Evolutionary conservation across 2,888 invertebrate species (phyloP).

Genomic region (Orchestes rusci): DNA sequence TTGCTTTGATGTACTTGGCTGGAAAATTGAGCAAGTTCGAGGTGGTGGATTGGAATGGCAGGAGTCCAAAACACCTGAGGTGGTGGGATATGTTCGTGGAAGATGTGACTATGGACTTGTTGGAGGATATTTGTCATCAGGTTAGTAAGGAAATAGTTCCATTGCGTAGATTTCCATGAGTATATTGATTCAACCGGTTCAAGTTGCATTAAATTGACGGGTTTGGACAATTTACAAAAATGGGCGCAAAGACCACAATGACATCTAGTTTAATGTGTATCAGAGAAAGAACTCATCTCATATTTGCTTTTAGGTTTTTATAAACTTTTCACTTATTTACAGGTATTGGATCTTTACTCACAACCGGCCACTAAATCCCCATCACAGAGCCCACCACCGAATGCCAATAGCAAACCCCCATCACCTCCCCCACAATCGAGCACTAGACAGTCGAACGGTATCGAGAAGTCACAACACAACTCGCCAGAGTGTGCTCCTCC

Average conservation of each 20-base stretch:
- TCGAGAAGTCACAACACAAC: slow-evolving; percentile 43
- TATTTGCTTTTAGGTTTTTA: too few relatives aligned
- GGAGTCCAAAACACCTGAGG: slow-evolving; percentile 64
- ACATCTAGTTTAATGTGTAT: too few relatives aligned
- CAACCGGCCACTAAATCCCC: slow-evolving; percentile 45
- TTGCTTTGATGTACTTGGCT: slow-evolving; percentile 94
- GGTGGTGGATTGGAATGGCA: slow-evolving; percentile 85
- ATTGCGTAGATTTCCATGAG: too few relatives aligned
- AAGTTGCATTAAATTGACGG: too few relatives aligned
- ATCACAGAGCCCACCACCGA: slow-evolving; percentile 59
- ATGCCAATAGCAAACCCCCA: slow-evolving; percentile 26
- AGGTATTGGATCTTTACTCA: slow-evolving; percentile 76
- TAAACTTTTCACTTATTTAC: too few relatives aligned
- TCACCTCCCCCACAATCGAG: slow-evolving; percentile 27
- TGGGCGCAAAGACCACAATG: too few relatives aligned
- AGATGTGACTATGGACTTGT: slow-evolving; percentile 85
- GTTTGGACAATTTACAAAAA: too few relatives aligned
- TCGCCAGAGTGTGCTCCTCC: slow-evolving; percentile 28
- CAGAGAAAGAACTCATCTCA: too few relatives aligned
- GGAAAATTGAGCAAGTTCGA: slow-evolving; percentile 94
- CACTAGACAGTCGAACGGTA: slow-evolving; percentile 47
- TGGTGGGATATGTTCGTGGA: slow-evolving; percentile 99
- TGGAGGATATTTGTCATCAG: slow-evolving; percentile 97
- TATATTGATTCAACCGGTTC: too few relatives aligned
- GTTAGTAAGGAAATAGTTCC: too few relatives aligned